Evolutionary conservation across 2,888 invertebrate genomes (phyloP).

Genomic region (Bursaphelenchus okinawaensis): DNA sequence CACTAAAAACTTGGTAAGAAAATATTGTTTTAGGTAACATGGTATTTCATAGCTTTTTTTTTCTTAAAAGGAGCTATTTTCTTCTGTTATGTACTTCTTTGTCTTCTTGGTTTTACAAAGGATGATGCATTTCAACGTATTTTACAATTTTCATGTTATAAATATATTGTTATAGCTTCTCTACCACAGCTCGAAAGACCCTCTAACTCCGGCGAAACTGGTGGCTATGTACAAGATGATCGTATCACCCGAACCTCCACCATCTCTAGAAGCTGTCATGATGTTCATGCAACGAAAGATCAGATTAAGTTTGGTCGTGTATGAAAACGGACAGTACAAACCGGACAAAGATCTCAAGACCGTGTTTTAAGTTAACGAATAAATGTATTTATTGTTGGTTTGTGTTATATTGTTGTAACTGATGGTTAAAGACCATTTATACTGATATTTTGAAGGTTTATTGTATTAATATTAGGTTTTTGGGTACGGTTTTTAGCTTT

Average conservation of each 20-base stretch:
- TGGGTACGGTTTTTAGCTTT: too few relatives aligned
- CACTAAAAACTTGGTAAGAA: constrained; percentile 35
- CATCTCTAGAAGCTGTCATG: constrained; percentile 43
- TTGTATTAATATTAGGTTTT: too few relatives aligned
- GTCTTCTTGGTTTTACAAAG: constrained; percentile 8
- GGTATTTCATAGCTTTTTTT: neutral
- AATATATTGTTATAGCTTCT: neutral
- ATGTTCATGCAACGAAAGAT: constrained; percentile 51
- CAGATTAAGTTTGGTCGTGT: constrained; percentile 41
- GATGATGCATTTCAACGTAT: neutral
- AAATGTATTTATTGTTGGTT: neutral
- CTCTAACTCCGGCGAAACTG: constrained; percentile 42
- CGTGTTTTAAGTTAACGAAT: neutral
- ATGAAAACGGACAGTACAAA: constrained; percentile 43
- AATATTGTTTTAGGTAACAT: neutral
- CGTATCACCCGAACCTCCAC: constrained; percentile 33
- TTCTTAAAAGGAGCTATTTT: neutral
- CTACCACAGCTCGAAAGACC: constrained; percentile 34
- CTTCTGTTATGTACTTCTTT: constrained; percentile 4
- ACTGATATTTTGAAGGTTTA: neutral
- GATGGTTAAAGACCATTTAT: neutral
- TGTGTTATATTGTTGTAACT: neutral
- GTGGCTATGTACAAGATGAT: constrained; percentile 48
- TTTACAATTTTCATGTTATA: constrained; percentile 26
- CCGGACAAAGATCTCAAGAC: constrained; percentile 20